These are phyloP conservation scores for Triplophysa yarkandensis DNA, from an alignment of 2,797 vertebrate species.

Conservation along the genomic window DNA sequence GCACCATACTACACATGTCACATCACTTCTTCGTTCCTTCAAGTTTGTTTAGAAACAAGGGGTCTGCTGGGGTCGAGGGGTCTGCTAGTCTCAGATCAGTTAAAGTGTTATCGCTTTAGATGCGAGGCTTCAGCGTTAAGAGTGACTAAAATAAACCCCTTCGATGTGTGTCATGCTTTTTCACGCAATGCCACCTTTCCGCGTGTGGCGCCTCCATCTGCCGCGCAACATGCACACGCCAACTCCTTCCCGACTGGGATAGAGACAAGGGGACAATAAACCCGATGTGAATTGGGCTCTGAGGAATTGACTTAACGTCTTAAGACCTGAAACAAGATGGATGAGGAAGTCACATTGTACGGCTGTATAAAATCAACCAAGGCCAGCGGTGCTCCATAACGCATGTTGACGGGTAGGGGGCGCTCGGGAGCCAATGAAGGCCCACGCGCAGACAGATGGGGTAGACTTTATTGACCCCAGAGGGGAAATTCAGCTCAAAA, in stretches of 20 bases:
- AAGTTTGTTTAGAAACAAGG: too few species aligned
- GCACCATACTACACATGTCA: too few species aligned
- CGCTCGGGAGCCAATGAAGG: not conserved
- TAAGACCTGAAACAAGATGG: constrained; percentile 30
- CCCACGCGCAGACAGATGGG: not conserved
- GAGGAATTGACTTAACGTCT: constrained; percentile 14
- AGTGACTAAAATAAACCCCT: constrained; percentile 65
- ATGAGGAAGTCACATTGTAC: constrained; percentile 36
- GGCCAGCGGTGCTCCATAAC: not conserved
- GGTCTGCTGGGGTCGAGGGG: too few species aligned
- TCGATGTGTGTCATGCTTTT: constrained; percentile 58
- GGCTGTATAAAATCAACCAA: constrained; percentile 24
- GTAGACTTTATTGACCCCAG: constrained; percentile 29
- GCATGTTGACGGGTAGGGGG: constrained; percentile 4
- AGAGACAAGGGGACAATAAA: not conserved
- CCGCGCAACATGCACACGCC: constrained; percentile 51
- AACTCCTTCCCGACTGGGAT: constrained; percentile 1
- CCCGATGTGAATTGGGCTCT: constrained; percentile 16
- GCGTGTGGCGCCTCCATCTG: constrained; percentile 70
- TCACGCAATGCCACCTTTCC: constrained; percentile 63
- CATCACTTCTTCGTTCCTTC: too few species aligned
- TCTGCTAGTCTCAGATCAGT: not conserved
- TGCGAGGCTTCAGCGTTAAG: constrained; percentile 22
- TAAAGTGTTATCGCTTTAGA: constrained; percentile 35
- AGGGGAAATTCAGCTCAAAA: constrained; percentile 20